Conservation (phyloP, 2,797 vertebrate genomes). For the Telmatherina bonti region DNA sequence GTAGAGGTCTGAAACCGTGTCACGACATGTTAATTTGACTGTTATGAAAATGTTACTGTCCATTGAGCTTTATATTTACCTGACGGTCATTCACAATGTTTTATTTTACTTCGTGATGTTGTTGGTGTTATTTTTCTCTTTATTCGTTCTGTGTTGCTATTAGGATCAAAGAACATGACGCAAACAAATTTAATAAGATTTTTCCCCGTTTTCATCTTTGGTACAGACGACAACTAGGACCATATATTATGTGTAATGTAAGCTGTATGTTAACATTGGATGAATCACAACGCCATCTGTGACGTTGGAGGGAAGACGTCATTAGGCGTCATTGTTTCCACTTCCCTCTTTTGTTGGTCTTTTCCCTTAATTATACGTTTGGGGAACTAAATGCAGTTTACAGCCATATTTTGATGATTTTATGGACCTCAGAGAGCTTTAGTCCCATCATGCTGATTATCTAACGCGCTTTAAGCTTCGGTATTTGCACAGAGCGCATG, state of each 20-base stretch:
- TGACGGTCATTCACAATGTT: too few species aligned
- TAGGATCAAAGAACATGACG: neutral
- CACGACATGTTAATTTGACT: too few species aligned
- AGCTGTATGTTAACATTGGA: neutral
- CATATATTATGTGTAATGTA: neutral
- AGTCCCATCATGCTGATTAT: neutral
- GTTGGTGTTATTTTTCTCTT: neutral
- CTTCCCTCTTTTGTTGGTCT: conserved; percentile 37
- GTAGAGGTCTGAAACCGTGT: too few species aligned
- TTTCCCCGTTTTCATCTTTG: too few species aligned
- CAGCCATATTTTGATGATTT: neutral
- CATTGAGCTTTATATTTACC: neutral
- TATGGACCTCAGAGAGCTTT: neutral
- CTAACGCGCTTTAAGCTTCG: neutral
- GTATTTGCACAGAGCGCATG: conserved; percentile 44
- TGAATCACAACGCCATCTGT: neutral
- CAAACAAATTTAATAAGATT: too few species aligned
- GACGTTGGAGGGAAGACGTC: conserved; percentile 33
- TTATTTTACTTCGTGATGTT: too few species aligned
- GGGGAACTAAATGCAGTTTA: neutral
- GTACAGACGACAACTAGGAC: neutral
- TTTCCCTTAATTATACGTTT: neutral
- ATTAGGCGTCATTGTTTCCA: conserved; percentile 70
- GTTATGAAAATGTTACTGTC: too few species aligned
- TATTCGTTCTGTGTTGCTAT: neutral